phyloP scores from a whole-genome alignment of 1,140 invertebrate genomes.

The Prorops nasuta region DNA sequence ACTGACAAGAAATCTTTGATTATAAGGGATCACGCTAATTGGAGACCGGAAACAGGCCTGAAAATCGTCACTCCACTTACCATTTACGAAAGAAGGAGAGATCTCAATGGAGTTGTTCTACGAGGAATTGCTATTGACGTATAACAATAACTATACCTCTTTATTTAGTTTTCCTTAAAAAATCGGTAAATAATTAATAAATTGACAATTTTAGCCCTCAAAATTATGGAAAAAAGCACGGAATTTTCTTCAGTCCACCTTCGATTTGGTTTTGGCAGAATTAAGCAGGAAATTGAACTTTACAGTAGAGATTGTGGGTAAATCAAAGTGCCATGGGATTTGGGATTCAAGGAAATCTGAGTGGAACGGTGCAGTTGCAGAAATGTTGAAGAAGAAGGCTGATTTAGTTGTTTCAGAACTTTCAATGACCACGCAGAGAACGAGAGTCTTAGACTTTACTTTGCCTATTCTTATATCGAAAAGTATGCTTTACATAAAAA shows the following conservation, averaged over 20 bases:
- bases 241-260: no score
- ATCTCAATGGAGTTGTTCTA: not conserved
- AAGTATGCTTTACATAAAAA: slow-evolving; percentile 21
- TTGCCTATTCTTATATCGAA: slow-evolving; percentile 23
- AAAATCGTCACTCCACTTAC: no score
- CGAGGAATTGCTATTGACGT: no score
- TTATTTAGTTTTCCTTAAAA: no score
- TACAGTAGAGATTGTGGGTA: not conserved
- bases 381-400: not conserved
- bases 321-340: not conserved
- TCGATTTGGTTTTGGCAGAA: no score
- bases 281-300: not conserved
- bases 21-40: no score
- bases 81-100: not conserved
- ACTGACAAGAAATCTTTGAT: not conserved
- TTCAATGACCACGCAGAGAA: slow-evolving; percentile 25
- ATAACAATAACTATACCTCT: no score
- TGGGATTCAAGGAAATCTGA: not conserved
- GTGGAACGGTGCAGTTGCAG: slow-evolving; percentile 7
- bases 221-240: no score
- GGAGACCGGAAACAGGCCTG: no score
- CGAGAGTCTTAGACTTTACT: slow-evolving; percentile 31
- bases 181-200: no score
- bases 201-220: no score
- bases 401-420: not conserved